A percentile compares a stretch with the other conserved stretches of the same genome.
phyloP scores from a whole-genome alignment of 2,888 invertebrate species.

The Polymixis flavicincta region DNA sequence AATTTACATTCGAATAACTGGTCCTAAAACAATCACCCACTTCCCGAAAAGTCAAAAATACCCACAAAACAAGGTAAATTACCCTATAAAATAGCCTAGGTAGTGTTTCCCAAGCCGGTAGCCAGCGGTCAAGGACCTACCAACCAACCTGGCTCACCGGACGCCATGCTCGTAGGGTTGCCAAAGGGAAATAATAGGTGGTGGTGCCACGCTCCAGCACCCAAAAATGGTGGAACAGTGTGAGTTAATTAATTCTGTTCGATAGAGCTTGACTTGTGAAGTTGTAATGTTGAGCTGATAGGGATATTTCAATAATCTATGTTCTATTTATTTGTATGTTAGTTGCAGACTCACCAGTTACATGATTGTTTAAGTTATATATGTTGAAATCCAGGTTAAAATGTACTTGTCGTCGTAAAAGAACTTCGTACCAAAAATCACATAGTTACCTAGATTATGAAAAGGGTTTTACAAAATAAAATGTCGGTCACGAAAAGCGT shows the following conservation, averaged over 20 bases:
- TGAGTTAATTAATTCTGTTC: conserved; percentile 61
- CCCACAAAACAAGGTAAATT: conserved; percentile 24
- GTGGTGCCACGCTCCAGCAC: conserved; percentile 68
- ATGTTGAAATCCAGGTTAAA: background rate
- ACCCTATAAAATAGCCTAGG: conserved; percentile 38
- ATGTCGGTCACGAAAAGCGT: background rate
- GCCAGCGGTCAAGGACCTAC: conserved; percentile 81
- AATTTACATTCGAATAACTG: background rate
- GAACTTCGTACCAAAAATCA: background rate
- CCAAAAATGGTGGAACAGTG: conserved; percentile 52
- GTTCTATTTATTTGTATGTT: background rate
- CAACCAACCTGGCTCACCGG: conserved; percentile 83
- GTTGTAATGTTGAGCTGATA: conserved; percentile 7
- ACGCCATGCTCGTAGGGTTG: conserved; percentile 78
- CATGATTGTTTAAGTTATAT: background rate
- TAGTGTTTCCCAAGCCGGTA: conserved; percentile 62
- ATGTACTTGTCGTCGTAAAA: too few relatives aligned
- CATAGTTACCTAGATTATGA: background rate
- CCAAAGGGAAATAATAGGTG: conserved; percentile 74
- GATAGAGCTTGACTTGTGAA: conserved; percentile 50
- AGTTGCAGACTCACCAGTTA: background rate
- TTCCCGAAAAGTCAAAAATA: background rate
- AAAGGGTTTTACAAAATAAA: background rate
- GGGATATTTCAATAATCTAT: background rate
- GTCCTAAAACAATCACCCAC: background rate